Base-by-base conservation (phyloP, 2,888 invertebrate genomes). In the Alsophila aescularia region DNA sequence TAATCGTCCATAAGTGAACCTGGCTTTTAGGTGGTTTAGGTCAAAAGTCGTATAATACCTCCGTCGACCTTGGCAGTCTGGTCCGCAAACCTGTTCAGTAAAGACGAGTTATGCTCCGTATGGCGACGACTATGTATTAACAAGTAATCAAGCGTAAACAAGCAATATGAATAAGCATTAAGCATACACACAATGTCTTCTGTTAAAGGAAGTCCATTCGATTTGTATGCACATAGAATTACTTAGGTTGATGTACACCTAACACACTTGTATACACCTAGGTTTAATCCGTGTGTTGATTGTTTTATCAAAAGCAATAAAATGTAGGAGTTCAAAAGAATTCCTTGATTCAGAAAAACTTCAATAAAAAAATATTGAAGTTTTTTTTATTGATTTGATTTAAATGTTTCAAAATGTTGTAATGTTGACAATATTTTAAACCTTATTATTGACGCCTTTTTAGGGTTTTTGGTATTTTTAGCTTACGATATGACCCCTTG, bases 141-240 rank as follows among this genome's bases (percentile, higher is more conserved):
- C 37, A 44, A 40, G 27, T 40, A 43, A 15, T 48, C 42, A 42
- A 41, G 41, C 52, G 47, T 39, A 48, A 42, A 54, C 42, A 48
- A 42, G 14, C 36, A 9, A 35, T 47, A 39, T 54, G 53, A 37
- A 34, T 13, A n/a, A 32, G 37, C 42, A 34, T 48, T 34, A 24
- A 18, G 3, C 18, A 4, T 7, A 15, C 41, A 29, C 36, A 32
- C 31, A 52, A 31, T 53, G 31, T 48, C 36, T 47, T 37, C 41
- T 54, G 13, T 37, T 43, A 48, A 54, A 54, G 48, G 48, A 53
- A 34, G n/a, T 29, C 8, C 29, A 36, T 27, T 39, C 32, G 14
- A 32, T 48, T 48, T 32, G 37, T 54, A 54, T 54, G 48, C 53
- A 48, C 43, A 43, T 54, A 29, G n/a, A 21, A 21, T 47, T 18